phyloP scores from a whole-genome alignment of 1,140 invertebrate genomes.

The Drosophila nikananu region DNA sequence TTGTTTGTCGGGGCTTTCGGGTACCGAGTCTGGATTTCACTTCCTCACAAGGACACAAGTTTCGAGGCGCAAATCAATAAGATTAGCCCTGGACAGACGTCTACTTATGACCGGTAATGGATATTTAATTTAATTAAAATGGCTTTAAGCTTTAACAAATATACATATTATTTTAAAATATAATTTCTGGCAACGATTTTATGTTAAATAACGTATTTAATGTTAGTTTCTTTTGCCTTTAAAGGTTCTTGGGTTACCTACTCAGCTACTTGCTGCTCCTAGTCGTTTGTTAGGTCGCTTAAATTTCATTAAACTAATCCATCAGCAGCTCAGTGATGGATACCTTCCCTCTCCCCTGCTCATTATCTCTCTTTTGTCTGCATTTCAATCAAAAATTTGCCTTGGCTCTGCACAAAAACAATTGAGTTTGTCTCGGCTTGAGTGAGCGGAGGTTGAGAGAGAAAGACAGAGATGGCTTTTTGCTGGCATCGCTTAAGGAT shows the following conservation, averaged over 20 bases:
- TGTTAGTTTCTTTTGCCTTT: neutral
- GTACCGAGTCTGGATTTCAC: conserved; percentile 21
- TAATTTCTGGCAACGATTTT: neutral
- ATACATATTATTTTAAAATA: neutral
- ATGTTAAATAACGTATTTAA: neutral
- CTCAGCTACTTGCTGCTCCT: neutral
- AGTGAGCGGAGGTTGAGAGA: conserved; percentile 11
- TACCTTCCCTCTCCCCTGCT: neutral
- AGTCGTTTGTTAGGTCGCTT: conserved; percentile 13
- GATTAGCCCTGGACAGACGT: conserved; percentile 8
- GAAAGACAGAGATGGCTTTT: conserved; percentile 17
- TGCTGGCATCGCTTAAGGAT: conserved; percentile 45
- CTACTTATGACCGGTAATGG: neutral
- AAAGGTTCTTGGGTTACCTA: neutral
- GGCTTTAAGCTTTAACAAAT: neutral
- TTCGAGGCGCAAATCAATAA: conserved; percentile 45
- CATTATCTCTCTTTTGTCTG: conserved; percentile 52
- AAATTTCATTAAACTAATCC: conserved; percentile 74
- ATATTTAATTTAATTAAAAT: conserved; percentile 1
- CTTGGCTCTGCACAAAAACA: conserved; percentile 70
- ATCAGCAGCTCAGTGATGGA: conserved; percentile 46
- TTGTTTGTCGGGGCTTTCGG: conserved; percentile 14
- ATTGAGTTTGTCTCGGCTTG: conserved; percentile 60
- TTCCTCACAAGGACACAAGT: conserved; percentile 47
- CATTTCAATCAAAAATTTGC: conserved; percentile 79